phyloP scores from a whole-genome alignment of 2,888 invertebrate species.

The Drosophila affinis region DNA sequence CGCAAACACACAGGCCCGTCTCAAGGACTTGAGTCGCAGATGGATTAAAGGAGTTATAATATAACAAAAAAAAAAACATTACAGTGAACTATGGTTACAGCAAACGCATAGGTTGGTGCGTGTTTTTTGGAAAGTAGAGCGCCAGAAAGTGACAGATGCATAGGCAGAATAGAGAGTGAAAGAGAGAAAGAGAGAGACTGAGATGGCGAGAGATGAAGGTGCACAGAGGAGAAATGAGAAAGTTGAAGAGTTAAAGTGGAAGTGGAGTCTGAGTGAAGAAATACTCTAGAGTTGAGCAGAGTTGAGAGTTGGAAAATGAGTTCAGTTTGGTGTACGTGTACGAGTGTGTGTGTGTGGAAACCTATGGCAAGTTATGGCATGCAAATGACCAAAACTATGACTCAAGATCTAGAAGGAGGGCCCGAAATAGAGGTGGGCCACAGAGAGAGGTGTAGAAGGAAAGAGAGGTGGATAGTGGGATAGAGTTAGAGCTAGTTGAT shows the following conservation, averaged over 20 bases:
- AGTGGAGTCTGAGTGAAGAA: conserved; percentile 45
- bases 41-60: conserved; percentile 32
- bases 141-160: conserved; percentile 67
- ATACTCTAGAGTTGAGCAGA: conserved; percentile 37
- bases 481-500: conserved; percentile 62
- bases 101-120: conserved; percentile 14
- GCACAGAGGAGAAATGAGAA: conserved; percentile 63
- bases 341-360: conserved; percentile 44
- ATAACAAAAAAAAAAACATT: conserved; percentile 45
- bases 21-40: conserved; percentile 57
- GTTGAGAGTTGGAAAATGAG: conserved; percentile 59
- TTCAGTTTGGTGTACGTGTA: conserved; percentile 65
- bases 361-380: conserved; percentile 84
- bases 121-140: conserved; percentile 61
- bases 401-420: conserved; percentile 50
- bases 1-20: conserved; percentile 31
- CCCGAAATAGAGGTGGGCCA: conserved; percentile 37
- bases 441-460: conserved; percentile 35
- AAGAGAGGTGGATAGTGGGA: conserved; percentile 51
- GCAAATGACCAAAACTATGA: conserved; percentile 81
- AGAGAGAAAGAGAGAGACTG: conserved; percentile 50
- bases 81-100: conserved; percentile 61
- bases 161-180: conserved; percentile 33
- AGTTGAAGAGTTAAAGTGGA: conserved; percentile 60
- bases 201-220: conserved; percentile 48